Conservation (phyloP, 2,888 invertebrate species). For the Empis livida region DNA sequence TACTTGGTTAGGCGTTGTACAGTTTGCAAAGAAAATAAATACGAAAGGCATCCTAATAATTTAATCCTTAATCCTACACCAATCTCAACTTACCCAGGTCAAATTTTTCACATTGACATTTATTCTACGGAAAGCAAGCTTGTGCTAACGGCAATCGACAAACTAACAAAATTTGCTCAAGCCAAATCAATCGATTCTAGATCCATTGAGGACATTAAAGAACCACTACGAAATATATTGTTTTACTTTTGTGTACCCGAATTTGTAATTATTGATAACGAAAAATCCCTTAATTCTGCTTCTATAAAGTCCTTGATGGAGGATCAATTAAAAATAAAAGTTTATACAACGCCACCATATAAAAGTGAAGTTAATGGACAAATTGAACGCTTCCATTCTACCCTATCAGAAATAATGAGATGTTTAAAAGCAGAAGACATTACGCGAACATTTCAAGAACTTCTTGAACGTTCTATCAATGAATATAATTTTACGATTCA, state of each 20-base stretch:
- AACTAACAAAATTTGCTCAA: conserved; percentile 11
- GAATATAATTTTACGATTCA: conserved; percentile 6
- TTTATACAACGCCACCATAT: conserved; percentile 5
- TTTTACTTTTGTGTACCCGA: too few species aligned
- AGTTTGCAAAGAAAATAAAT: conserved; percentile 2
- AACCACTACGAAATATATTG: conserved; percentile 9
- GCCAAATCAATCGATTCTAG: conserved; percentile 3
- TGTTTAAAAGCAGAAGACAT: not conserved
- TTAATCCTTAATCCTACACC: conserved; percentile 1
- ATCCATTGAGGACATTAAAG: conserved; percentile 7
- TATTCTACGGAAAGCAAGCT: conserved; percentile 6
- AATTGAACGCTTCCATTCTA: conserved; percentile 7
- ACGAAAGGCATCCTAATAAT: conserved; percentile 3
- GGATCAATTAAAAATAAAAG: conserved; percentile 4
- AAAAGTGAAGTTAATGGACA: conserved; percentile 5
- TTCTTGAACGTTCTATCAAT: not conserved
- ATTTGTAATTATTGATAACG: too few species aligned
- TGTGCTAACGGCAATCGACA: conserved; percentile 10
- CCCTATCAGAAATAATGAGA: conserved; percentile 4
- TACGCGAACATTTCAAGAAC: not conserved
- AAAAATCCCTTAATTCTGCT: conserved; percentile 3
- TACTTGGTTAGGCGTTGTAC: not conserved
- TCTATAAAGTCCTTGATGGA: conserved; percentile 4
- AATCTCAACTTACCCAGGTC: conserved; percentile 6
- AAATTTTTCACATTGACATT: conserved; percentile 6